These are phyloP conservation scores for Rhynchonycteris naso DNA, from an alignment of 2,797 vertebrate species.

Conservation along the genomic window DNA sequence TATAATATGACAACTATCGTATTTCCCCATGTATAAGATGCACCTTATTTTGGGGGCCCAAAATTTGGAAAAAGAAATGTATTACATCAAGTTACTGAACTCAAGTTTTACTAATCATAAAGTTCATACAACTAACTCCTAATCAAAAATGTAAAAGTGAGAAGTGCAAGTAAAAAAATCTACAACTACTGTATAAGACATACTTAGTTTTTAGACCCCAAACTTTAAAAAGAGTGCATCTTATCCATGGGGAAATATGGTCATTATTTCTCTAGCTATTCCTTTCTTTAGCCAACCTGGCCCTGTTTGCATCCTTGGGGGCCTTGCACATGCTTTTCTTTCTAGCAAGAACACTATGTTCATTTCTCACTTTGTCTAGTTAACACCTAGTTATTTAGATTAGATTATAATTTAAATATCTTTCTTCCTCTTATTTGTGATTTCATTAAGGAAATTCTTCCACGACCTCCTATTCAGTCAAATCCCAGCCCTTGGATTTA, in stretches of 20 bases:
- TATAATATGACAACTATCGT: background rate
- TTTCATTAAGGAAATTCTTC: background rate
- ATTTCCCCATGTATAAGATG: too few species aligned
- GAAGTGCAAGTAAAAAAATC: too few species aligned
- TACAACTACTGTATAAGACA: too few species aligned
- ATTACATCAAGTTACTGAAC: too few species aligned
- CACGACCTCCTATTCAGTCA: background rate
- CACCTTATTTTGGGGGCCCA: too few species aligned
- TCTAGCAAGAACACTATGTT: background rate
- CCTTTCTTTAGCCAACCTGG: background rate
- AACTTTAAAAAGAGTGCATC: too few species aligned
- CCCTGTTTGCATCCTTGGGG: background rate
- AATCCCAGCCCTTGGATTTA: background rate
- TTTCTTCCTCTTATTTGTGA: background rate
- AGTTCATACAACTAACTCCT: too few species aligned
- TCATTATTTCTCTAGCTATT: background rate
- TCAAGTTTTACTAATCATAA: too few species aligned
- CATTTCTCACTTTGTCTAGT: background rate
- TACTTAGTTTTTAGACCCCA: too few species aligned
- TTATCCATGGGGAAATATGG: too few species aligned
- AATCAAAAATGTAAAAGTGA: too few species aligned
- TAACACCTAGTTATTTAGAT: background rate
- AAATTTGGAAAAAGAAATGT: too few species aligned
- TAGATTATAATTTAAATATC: background rate
- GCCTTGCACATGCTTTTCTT: background rate